phyloP scores from a whole-genome alignment of 2,888 invertebrate genomes.

The Caenorhabditis becei region DNA sequence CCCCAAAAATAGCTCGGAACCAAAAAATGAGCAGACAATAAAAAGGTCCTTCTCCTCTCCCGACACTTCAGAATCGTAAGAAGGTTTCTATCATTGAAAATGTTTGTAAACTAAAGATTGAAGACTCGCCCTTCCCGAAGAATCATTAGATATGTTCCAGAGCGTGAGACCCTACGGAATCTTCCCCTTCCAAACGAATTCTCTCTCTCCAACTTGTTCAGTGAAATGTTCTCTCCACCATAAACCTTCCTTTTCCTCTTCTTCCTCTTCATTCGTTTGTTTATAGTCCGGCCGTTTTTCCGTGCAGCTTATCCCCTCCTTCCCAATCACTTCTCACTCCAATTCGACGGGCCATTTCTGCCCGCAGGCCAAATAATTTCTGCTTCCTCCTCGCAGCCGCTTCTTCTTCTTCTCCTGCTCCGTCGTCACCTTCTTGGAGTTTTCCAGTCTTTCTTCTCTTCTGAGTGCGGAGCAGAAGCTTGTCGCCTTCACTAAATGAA shows the following conservation, averaged over 20 bases:
- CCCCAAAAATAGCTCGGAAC: too few relatives aligned
- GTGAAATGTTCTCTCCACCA: constrained; percentile 7
- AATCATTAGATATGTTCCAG: too few relatives aligned
- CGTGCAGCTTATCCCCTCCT: constrained; percentile 43
- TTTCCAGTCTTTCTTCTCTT: constrained; percentile 27
- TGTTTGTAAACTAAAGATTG: too few relatives aligned
- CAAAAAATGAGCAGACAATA: too few relatives aligned
- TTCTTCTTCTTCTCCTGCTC: constrained; percentile 6
- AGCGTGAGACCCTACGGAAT: not conserved
- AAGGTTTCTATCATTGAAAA: too few relatives aligned
- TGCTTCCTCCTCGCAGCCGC: constrained; percentile 12
- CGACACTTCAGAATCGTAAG: too few relatives aligned
- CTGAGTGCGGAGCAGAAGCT: constrained; percentile 9
- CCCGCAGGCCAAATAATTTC: constrained; percentile 59
- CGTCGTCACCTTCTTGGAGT: constrained; percentile 21
- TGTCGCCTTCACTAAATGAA: constrained; percentile 43
- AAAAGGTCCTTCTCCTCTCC: too few relatives aligned
- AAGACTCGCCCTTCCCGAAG: too few relatives aligned
- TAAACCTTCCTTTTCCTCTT: constrained; percentile 19
- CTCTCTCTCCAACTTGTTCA: constrained; percentile 12
- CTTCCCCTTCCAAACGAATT: not conserved
- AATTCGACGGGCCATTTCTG: constrained; percentile 44
- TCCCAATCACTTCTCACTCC: constrained; percentile 57
- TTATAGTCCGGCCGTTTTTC: constrained; percentile 49
- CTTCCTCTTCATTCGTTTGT: constrained; percentile 32